These are phyloP conservation scores for Sanderia malayensis DNA, from an alignment of 30 jellyfish, hydroid and myxozoan genomes.

Conservation along the genomic window DNA sequence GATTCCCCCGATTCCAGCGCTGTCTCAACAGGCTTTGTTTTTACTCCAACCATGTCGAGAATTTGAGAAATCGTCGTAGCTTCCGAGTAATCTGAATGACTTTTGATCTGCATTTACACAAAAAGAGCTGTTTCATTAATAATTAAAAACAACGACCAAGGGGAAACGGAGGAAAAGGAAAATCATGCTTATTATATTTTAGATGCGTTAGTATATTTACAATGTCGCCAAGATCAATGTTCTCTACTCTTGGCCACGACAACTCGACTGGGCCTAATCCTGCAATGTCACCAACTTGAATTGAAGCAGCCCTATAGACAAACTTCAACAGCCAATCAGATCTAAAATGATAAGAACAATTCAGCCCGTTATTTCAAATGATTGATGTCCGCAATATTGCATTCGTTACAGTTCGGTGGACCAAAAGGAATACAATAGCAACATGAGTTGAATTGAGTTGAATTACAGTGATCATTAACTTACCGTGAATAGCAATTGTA, in stretches of 20 bases:
- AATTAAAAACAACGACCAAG: no score
- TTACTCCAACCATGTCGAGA: constrained; percentile 31
- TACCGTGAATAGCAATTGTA: constrained; percentile 61
- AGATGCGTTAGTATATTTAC: no score
- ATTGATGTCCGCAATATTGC: no score
- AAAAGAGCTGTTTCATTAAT: no score
- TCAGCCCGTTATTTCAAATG: no score
- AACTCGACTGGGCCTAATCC: constrained; percentile 59
- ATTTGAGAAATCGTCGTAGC: constrained; percentile 33
- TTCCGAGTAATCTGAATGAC: constrained; percentile 68
- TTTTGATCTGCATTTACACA: constrained; percentile 43
- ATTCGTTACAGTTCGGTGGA: no score
- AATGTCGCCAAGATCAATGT: constrained; percentile 33
- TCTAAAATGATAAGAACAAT: constrained; percentile 26
- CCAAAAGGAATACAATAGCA: no score
- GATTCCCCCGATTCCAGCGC: constrained; percentile 2
- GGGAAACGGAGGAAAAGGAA: no score
- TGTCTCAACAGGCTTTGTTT: constrained; percentile 36
- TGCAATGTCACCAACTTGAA: constrained; percentile 63
- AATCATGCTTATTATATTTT: no score
- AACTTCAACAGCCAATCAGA: constrained; percentile 60
- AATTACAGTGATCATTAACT: neutral
- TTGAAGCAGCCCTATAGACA: constrained; percentile 61
- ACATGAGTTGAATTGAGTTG: no score
- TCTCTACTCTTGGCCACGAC: constrained; percentile 38